phyloP scores from a whole-genome alignment of 1,140 invertebrate genomes.

The Heliconius hewitsoni region DNA sequence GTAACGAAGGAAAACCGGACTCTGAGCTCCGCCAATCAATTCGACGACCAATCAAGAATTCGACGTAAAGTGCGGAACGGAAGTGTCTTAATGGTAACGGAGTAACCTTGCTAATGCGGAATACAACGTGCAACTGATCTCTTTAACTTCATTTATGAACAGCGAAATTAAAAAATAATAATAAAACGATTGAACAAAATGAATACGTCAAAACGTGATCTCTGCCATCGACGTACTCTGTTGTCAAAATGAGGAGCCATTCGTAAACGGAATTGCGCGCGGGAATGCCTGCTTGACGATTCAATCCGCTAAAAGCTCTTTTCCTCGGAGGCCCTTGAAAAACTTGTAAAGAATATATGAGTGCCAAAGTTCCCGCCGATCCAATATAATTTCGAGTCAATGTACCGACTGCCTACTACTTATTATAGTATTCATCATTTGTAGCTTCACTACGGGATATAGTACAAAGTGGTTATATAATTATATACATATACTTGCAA shows the following conservation, averaged over 20 bases:
- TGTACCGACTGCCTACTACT: constrained; percentile 8
- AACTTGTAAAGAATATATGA: constrained; percentile 33
- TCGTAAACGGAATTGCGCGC: constrained; percentile 46
- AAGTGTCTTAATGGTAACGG: no score
- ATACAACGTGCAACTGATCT: no score
- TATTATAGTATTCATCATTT: background rate
- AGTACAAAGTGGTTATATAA: background rate
- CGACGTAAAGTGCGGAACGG: no score
- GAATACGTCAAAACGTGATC: background rate
- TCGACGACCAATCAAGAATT: no score
- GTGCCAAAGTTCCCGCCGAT: constrained; percentile 25
- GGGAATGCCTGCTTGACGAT: constrained; percentile 50
- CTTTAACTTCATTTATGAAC: no score
- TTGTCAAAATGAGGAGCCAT: constrained; percentile 44
- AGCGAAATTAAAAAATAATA: no score
- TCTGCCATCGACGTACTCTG: constrained; percentile 12
- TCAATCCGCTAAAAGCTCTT: constrained; percentile 55
- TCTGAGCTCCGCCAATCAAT: no score
- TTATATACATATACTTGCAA: background rate
- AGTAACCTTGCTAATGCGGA: no score
- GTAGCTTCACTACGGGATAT: background rate
- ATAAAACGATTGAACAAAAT: background rate
- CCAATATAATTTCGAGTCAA: constrained; percentile 25
- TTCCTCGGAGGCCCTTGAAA: constrained; percentile 39
- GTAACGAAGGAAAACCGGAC: no score